Evolutionary conservation across 2,888 invertebrate genomes (phyloP).

Genomic region (Vanessa cardui): DNA sequence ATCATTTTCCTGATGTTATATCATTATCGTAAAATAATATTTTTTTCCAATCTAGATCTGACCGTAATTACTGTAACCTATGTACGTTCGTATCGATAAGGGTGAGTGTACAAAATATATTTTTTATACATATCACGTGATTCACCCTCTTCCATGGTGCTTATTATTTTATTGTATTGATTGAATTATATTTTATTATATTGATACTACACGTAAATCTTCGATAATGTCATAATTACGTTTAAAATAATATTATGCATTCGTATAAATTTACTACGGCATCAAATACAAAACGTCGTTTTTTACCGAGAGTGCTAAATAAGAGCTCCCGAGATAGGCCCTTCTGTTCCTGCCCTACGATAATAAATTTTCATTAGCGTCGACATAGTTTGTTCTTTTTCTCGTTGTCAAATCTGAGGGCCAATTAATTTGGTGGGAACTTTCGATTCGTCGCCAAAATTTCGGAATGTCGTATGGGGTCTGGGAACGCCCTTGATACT

Average conservation of each 20-base stretch:
- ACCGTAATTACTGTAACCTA: too few relatives aligned
- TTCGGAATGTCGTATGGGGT: slow-evolving; percentile 49
- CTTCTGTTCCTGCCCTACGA: slow-evolving; percentile 31
- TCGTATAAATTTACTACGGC: slow-evolving; percentile 36
- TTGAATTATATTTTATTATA: too few relatives aligned
- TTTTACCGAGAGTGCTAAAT: slow-evolving; percentile 31
- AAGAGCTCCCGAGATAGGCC: slow-evolving; percentile 29
- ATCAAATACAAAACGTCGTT: slow-evolving; percentile 31
- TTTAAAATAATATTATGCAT: not conserved
- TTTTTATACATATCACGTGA: too few relatives aligned
- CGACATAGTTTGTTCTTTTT: slow-evolving; percentile 52
- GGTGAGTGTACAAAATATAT: too few relatives aligned
- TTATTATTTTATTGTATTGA: too few relatives aligned
- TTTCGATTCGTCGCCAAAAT: slow-evolving; percentile 60
- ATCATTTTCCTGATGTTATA: too few relatives aligned
- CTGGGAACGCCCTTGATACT: slow-evolving; percentile 44
- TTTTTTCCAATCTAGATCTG: too few relatives aligned
- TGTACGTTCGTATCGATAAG: too few relatives aligned
- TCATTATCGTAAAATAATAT: too few relatives aligned
- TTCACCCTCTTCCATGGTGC: too few relatives aligned
- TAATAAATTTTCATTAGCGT: slow-evolving; percentile 60
- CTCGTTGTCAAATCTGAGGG: slow-evolving; percentile 52
- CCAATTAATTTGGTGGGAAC: slow-evolving; percentile 59
- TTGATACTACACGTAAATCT: too few relatives aligned
- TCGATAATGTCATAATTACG: too few relatives aligned